These are phyloP conservation scores for Mobula hypostoma DNA, from an alignment of 2,113 vertebrate species.

Conservation along the genomic window DNA sequence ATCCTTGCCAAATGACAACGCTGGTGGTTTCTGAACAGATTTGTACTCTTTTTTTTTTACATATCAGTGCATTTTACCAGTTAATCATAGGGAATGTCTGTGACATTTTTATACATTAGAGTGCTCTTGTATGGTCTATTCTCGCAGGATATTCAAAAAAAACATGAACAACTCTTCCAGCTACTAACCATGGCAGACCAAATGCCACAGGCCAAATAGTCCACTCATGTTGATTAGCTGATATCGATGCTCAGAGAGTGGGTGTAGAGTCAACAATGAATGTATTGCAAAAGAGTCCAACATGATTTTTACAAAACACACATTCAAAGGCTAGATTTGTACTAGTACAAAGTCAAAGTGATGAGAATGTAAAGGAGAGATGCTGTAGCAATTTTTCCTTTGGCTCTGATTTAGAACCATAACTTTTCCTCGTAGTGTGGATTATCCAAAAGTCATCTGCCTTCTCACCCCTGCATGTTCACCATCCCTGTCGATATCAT, in stretches of 20 bases:
- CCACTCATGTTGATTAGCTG: background rate
- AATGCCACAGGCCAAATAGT: background rate
- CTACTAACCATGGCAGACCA: background rate
- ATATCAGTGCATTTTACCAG: background rate
- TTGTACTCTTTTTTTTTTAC: background rate
- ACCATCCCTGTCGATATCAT: too few species aligned
- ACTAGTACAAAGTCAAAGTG: background rate
- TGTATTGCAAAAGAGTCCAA: background rate
- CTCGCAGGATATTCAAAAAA: background rate
- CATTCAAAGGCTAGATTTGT: background rate
- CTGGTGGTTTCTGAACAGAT: background rate
- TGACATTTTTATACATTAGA: background rate
- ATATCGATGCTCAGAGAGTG: background rate
- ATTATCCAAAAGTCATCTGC: background rate
- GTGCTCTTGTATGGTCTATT: background rate
- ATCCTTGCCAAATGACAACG: background rate
- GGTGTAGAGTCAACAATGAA: background rate
- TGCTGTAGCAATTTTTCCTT: background rate
- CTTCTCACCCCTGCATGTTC: background rate
- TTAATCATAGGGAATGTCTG: background rate
- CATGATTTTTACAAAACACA: too few species aligned
- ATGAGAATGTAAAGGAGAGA: background rate
- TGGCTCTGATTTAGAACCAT: background rate
- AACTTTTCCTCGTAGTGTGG: background rate
- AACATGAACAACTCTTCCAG: background rate